These are phyloP conservation scores for Lophochroa leadbeateri DNA, from an alignment of 2,113 vertebrate genomes.

Conservation along the genomic window DNA sequence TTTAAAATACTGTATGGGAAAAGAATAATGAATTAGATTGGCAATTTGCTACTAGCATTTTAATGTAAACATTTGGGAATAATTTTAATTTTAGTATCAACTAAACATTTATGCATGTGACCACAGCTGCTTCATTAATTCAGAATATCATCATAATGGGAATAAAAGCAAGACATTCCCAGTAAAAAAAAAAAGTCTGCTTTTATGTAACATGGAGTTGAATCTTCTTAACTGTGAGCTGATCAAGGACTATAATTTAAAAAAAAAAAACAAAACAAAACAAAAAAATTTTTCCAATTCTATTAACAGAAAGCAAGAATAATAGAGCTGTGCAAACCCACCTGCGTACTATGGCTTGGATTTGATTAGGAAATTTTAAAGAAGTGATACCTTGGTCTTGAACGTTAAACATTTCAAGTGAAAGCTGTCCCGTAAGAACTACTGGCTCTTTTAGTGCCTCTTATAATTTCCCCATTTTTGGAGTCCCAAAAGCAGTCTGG, in stretches of 20 bases:
- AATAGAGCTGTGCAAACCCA: not conserved
- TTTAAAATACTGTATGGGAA: not conserved
- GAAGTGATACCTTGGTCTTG: not conserved
- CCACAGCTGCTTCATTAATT: not conserved
- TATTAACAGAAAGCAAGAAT: not conserved
- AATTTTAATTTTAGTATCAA: not conserved
- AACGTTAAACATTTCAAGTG: not conserved
- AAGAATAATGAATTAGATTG: not conserved
- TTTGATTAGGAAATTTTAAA: not conserved
- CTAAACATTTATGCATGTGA: not conserved
- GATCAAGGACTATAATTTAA: not conserved
- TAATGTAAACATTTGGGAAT: not conserved
- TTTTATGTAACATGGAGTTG: not conserved
- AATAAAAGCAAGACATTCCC: not conserved
- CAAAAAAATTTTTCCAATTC: not conserved
- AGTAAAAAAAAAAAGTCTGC: not conserved
- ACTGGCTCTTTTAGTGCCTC: not conserved
- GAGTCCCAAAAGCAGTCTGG: not conserved
- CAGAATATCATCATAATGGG: not conserved
- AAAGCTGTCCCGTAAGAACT: not conserved
- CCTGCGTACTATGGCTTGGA: not conserved
- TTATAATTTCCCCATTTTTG: not conserved
- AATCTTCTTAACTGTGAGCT: not conserved
- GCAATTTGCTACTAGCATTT: not conserved
- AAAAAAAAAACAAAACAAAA: rapidly evolving